These are phyloP conservation scores for Tachysurus vachellii DNA, from an alignment of 2,113 vertebrate species.

Conservation along the genomic window DNA sequence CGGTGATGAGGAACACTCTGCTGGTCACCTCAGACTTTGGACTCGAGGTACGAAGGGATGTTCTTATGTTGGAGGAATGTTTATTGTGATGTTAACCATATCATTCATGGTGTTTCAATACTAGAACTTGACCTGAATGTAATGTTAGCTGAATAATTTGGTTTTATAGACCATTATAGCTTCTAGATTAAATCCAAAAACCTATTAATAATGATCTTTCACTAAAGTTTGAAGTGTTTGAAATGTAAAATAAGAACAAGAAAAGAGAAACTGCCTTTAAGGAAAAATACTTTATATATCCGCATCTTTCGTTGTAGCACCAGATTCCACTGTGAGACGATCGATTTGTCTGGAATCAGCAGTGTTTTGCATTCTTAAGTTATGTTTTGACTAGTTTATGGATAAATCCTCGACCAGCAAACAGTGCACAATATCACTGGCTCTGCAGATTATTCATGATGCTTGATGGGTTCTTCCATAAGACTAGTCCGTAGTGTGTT, in stretches of 20 bases:
- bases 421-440: background rate
- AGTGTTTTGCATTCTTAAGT: background rate
- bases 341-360: background rate
- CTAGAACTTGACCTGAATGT: background rate
- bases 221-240: background rate
- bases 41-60: slow-evolving; percentile 60
- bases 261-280: background rate
- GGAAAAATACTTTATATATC: background rate
- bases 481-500: no score
- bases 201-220: background rate
- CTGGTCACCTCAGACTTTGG: slow-evolving; percentile 71
- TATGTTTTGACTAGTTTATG: background rate
- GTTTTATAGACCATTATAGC: background rate
- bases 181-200: background rate
- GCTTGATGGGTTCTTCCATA: background rate
- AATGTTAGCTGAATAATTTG: background rate
- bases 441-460: background rate
- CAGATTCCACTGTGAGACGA: background rate
- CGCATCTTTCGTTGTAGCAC: background rate
- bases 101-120: no score
- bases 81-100: background rate
- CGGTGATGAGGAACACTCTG: slow-evolving; percentile 68
- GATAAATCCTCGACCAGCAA: background rate
- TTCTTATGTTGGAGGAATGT: background rate
- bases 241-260: background rate